Base-by-base conservation (phyloP, 2,797 vertebrate species). In the Petrocephalus schoutedeni region DNA sequence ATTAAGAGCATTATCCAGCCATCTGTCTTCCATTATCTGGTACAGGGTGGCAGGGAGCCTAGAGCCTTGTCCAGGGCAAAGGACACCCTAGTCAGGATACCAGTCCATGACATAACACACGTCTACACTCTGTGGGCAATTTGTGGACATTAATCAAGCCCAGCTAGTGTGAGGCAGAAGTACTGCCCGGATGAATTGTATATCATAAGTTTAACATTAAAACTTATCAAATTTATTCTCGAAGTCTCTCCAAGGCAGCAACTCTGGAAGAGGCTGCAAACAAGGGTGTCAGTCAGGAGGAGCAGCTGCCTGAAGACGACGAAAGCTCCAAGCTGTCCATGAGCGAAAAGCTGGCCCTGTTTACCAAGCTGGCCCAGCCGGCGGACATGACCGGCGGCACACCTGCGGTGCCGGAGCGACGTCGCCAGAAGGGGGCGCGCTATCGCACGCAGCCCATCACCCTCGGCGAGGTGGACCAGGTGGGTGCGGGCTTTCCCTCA, bases 371-470 rank as follows among this genome's bases (percentile, higher is more conserved):
- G 67, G 93, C 95, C 16, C 91, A 95, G 89, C 93, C 94, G 0
- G 92, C 86, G 82, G 90, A 57, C 86, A 89, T 91, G 53, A 90
- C 3, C 59, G 67, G 4, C 49, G 86, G 7, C 3, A 83, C 0
- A 14, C 91, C 0, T 88, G 92, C 90, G 0, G 90, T 93, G 28
- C 89, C 93, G 0, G 95, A 96, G 89, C 94, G 94, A 85, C 93
- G 95, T 1, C 92, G 95, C 86, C 95, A 96, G 92, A 96, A 96
- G 90, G 96, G 95, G 74, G 90, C 94, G 2, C 95, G 95, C 7
- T 96, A 96, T 88, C 94, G 92, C 85, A 96, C 96, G 0, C 96
- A 96, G 90, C 96, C 96, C 57, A 95, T 96, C 93, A 96, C 96
- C 0, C 93, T 96, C 90, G 94, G 95, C 51, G 96, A 96, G 91